Base-by-base conservation (phyloP, 1,140 invertebrate genomes). In the Phocides pigmalion region DNA sequence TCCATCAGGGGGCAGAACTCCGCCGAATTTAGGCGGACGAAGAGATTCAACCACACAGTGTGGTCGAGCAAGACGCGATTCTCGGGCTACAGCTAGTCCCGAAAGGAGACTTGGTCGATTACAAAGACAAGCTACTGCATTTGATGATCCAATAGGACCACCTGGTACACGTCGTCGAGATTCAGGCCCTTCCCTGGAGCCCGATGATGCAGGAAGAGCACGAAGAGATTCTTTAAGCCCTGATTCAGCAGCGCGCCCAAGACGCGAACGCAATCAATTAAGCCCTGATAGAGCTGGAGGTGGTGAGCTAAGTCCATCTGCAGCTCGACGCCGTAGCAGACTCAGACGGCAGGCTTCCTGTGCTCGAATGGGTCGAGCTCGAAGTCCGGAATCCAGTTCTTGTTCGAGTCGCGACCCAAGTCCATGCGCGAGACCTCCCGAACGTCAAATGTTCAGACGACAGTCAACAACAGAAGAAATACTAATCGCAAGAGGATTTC, bases 391-490 rank as follows among this genome's bases (percentile, higher is more conserved):
- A 67, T 96, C 95, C 0, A 95, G 94, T 37, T 96, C 95, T 3
- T 96, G 95, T 80, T 96, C 95, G 0, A 92, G 93, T 58, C 81
- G 95, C 47, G 95, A 96, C 76, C 95, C 95, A 0, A 96, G 95
- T 76, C 95, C 95, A 0, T 95, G 95, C 64, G 94, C 95, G 4
- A 86, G 95, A 8, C 92, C 92, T 1, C 83, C 92, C 9, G 92
- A 94, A 70, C 93, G 95, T 54, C 96, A 95, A 8, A 93, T 94
- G 46, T 96, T 97, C 16, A 92, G 97, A 68, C 92, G 97, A 70
- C 97, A 98, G 91, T 98, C 97, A 5, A 98, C 97, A 0, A 98
- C 97, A 0, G 96, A 97, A 84, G 97, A 98, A 87, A 98, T 98
- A 71, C 89, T 98, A 11, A 98, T 98, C 72, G 96, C 97, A 0